phyloP scores from a whole-genome alignment of 2,888 invertebrate species.

The Masnerella sp. region DNA sequence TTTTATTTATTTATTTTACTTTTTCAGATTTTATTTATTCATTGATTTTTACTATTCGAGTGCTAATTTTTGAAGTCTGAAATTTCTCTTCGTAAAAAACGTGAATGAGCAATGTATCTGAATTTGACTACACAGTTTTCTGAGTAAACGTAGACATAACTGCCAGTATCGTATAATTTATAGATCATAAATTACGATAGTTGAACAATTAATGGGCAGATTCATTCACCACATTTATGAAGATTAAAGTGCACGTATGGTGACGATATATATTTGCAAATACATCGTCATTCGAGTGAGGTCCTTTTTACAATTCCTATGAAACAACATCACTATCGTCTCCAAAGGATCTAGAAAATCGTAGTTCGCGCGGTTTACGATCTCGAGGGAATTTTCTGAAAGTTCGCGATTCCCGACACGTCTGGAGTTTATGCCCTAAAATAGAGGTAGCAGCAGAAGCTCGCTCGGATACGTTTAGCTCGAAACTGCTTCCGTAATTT shows the following conservation, averaged over 20 bases:
- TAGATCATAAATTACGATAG: too few species aligned
- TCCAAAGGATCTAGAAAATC: slow-evolving; percentile 55
- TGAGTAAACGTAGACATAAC: too few species aligned
- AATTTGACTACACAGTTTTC: too few species aligned
- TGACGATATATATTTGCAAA: slow-evolving; percentile 31
- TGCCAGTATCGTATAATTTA: too few species aligned
- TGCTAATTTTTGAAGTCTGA: too few species aligned
- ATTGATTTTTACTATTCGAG: too few species aligned
- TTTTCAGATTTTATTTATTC: too few species aligned
- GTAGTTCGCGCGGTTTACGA: slow-evolving; percentile 52
- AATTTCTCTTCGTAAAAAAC: too few species aligned
- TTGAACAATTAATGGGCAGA: too few species aligned
- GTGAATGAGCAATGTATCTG: too few species aligned
- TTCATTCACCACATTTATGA: background rate
- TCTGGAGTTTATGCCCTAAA: slow-evolving; percentile 59
- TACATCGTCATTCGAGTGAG: slow-evolving; percentile 33
- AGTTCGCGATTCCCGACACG: slow-evolving; percentile 60
- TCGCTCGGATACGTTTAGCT: slow-evolving; percentile 47
- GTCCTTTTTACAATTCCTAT: slow-evolving; percentile 46
- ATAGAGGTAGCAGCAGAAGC: slow-evolving; percentile 51
- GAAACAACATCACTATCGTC: slow-evolving; percentile 51
- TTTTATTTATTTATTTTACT: too few species aligned
- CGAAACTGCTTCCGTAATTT: slow-evolving; percentile 59
- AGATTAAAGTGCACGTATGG: slow-evolving; percentile 4
- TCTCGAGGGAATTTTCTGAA: slow-evolving; percentile 53